Percentiles rank a stretch among this genome's conserved stretches.
phyloP scores from a whole-genome alignment of 2,113 vertebrate species.

The Brachyhypopomus occidentalis region DNA sequence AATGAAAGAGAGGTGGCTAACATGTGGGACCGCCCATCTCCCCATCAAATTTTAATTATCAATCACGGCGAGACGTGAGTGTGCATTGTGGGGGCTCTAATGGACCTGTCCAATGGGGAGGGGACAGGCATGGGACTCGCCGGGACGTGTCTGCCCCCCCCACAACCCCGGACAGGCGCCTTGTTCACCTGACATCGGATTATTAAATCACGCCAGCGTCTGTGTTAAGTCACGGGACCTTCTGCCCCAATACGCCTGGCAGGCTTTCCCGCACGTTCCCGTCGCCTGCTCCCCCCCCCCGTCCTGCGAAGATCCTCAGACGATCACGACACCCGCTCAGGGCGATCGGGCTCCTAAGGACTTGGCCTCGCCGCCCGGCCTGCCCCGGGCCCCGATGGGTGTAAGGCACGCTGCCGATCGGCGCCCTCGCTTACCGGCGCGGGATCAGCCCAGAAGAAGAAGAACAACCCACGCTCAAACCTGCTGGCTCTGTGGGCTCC shows the following conservation, averaged over 20 bases:
- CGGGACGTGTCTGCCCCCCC: not conserved
- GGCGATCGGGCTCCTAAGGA: conserved; percentile 43
- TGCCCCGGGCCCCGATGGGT: not conserved
- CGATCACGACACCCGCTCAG: conserved; percentile 38
- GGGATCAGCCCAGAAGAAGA: too few relatives aligned
- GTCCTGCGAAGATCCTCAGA: conserved; percentile 32
- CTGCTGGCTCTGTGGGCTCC: conserved; percentile 20
- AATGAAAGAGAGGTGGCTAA: conserved; percentile 48
- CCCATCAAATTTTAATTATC: conserved; percentile 56
- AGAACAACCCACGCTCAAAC: not conserved
- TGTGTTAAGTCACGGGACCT: not conserved
- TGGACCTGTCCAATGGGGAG: conserved; percentile 30
- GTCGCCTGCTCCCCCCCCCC: not conserved
- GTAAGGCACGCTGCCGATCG: not conserved
- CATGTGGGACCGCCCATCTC: conserved; percentile 44
- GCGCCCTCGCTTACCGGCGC: too few relatives aligned
- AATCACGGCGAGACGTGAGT: conserved; percentile 40
- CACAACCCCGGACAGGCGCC: not conserved
- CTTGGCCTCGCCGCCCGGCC: conserved; percentile 1
- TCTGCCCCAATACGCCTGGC: not conserved
- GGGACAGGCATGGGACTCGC: not conserved
- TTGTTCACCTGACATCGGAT: conserved; percentile 14
- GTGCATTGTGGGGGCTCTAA: conserved; percentile 39
- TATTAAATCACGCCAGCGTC: conserved; percentile 25
- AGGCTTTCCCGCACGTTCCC: not conserved